Evolutionary conservation across 2,888 invertebrate genomes (phyloP).

Genomic region (Rhagonycha fulva): DNA sequence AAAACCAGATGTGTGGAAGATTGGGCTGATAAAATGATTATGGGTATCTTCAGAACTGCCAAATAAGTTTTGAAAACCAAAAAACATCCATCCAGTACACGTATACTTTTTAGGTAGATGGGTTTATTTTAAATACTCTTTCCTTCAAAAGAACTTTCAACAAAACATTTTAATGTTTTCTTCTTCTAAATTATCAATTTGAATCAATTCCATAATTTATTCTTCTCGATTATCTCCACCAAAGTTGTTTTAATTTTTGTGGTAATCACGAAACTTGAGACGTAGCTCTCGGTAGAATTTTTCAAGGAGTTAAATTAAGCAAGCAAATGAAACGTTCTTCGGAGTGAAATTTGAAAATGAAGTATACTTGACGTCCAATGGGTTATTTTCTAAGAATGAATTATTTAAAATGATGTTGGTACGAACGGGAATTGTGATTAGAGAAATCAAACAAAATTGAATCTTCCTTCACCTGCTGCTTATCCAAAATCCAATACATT

Average conservation of each 20-base stretch:
- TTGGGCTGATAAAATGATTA: conserved; percentile 51
- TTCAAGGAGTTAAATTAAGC: neutral
- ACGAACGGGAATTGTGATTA: neutral
- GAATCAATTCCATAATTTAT: neutral
- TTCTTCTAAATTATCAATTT: neutral
- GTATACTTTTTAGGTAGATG: neutral
- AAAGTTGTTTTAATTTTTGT: neutral
- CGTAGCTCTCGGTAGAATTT: neutral
- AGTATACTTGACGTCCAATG: neutral
- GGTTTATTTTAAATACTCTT: neutral
- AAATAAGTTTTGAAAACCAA: conserved; percentile 14
- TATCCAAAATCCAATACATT: neutral
- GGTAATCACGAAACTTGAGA: neutral
- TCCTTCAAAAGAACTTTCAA: neutral
- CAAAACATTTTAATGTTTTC: neutral
- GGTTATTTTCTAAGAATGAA: neutral
- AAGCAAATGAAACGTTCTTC: neutral
- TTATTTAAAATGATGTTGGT: neutral
- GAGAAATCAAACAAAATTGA: neutral
- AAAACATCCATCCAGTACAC: conserved; percentile 4
- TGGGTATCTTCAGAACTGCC: conserved; percentile 28
- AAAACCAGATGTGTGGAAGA: conserved; percentile 50
- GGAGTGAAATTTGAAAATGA: neutral
- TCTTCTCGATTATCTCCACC: neutral
- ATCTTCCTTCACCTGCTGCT: neutral